These are phyloP conservation scores for Willowsia nigromaculata DNA, from an alignment of 2,888 invertebrate species.

Conservation along the genomic window DNA sequence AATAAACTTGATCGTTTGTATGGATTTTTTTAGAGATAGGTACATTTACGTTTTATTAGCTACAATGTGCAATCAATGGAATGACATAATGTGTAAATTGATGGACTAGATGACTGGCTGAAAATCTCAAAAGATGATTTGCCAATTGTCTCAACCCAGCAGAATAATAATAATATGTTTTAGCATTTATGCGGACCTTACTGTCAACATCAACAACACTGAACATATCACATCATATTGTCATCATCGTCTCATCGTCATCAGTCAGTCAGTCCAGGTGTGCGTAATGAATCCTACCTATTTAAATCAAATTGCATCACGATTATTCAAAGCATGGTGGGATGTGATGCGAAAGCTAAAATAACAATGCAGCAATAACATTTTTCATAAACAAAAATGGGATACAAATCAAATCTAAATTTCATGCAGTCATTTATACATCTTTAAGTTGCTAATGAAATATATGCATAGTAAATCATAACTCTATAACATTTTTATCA, in stretches of 20 bases:
- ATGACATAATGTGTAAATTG: constrained; percentile 15
- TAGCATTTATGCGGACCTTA: background rate
- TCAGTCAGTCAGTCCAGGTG: constrained; percentile 40
- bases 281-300: constrained; percentile 41
- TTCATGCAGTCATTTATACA: background rate
- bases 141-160: constrained; percentile 36
- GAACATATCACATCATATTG: background rate
- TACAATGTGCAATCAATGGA: background rate
- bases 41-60: background rate
- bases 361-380: constrained; percentile 11
- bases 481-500: background rate
- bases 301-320: constrained; percentile 44
- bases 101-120: constrained; percentile 2
- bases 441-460: background rate
- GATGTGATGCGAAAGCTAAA: constrained; percentile 19
- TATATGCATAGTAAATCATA: background rate
- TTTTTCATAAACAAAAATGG: background rate
- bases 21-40: background rate
- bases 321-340: constrained; percentile 3
- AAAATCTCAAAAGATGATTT: constrained; percentile 1
- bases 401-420: background rate
- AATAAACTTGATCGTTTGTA: background rate
- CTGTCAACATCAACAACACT: constrained; percentile 1
- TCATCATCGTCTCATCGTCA: constrained; percentile 6
- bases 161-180: background rate